These are phyloP conservation scores for Sardina pilchardus DNA, from an alignment of 2,113 vertebrate genomes.

Conservation along the genomic window DNA sequence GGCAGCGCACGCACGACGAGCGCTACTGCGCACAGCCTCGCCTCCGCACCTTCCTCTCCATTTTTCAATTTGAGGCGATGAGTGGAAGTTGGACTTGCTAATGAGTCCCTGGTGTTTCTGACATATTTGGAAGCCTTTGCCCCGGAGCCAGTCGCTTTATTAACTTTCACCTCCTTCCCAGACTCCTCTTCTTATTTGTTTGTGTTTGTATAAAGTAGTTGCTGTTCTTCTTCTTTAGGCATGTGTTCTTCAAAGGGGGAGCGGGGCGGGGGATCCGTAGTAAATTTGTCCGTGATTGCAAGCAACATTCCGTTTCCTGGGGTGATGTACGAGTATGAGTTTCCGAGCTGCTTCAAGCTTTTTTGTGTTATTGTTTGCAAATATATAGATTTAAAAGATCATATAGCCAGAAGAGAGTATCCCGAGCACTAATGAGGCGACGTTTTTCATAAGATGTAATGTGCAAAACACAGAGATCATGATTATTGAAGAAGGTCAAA, in stretches of 20 bases:
- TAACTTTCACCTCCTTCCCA: not conserved
- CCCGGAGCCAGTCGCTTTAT: conserved; percentile 22
- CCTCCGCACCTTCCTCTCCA: conserved; percentile 23
- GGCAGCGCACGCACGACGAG: not conserved
- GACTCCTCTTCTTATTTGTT: not conserved
- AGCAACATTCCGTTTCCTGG: not conserved
- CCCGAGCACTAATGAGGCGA: not conserved
- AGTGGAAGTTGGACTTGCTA: conserved; percentile 26
- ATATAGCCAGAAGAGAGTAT: not conserved
- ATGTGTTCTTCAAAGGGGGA: not conserved
- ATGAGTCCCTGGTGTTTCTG: conserved; percentile 54
- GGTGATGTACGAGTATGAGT: too few species aligned
- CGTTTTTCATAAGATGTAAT: not conserved
- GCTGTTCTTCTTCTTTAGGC: not conserved
- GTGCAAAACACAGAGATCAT: not conserved
- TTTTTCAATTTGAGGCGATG: not conserved
- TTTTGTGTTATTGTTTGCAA: not conserved
- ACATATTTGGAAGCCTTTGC: conserved; percentile 31
- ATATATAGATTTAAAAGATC: not conserved
- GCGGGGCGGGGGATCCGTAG: too few species aligned
- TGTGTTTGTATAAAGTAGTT: not conserved
- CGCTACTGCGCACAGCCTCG: not conserved
- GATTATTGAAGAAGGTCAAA: not conserved
- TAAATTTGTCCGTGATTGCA: not conserved
- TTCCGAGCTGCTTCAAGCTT: not conserved